Evolutionary conservation across 2,113 vertebrate species (phyloP), one percentile per base, ranked within the genome.

Genomic region (Albula glossodonta): DNA sequence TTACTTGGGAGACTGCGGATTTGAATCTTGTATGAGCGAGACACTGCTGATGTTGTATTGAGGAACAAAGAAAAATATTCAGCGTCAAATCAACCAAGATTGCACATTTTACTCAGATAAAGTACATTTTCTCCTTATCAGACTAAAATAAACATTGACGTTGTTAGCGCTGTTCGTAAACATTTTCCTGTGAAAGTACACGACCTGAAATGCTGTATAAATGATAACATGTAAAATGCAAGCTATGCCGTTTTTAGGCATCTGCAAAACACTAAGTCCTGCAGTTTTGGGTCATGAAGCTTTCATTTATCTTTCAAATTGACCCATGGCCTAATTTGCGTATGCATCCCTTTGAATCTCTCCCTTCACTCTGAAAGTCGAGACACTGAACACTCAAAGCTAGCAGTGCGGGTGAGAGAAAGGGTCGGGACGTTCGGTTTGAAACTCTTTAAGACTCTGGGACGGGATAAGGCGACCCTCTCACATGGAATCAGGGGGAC

Each of bases 401-500:
- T 10, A 31, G n/a, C 70, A 31, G n/a, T 10, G 70, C 22, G 70
- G 5, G 70, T 74, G n/a, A 25, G 70, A 11, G 70, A 31, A 74
- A 74, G 2, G 70, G 22, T 70, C 6, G 63, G 19, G n/a, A 31
- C 22, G 83, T 22, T 22, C 15, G 31, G 8, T 50, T 74, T 51
- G 31, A 41, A 41, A 41, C 1, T 86, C 80, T 74, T 86, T 11
- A 83, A 63, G 53, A 10, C 10, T 82, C 49, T 41, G 17, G n/a
- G 78, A 19, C 53, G 50, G 66, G 31, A 84, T 5, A 17, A 15
- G 51, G 57, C 31, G 12, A 51, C 66, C 81, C 6, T 25, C 31
- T 86, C 60, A 25, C 3, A 80, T 66, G 15, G 52, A 53, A 83
- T 86, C 70, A 78, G 17, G 86, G 51, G 53, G 31, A 82, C 17